phyloP scores from a whole-genome alignment of 2,888 invertebrate genomes.

The Malacosoma neustria region DNA sequence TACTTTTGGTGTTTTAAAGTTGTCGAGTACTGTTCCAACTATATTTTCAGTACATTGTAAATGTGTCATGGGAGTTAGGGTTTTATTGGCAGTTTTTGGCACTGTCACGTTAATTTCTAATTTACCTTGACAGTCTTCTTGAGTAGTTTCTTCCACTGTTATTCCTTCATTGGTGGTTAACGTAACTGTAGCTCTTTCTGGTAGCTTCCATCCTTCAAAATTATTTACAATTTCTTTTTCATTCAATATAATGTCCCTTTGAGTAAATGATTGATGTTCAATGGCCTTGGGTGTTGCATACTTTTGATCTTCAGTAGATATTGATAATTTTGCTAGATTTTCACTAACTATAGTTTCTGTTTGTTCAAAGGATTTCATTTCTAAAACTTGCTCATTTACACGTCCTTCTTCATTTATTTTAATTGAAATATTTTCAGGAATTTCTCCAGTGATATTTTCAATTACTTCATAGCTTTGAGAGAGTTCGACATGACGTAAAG shows the following conservation, averaged over 20 bases:
- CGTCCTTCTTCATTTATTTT: background rate
- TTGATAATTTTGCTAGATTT: conserved; percentile 23
- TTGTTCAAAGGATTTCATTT: conserved; percentile 19
- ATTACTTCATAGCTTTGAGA: conserved; percentile 53
- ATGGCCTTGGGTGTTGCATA: conserved; percentile 24
- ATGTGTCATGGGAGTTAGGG: conserved; percentile 42
- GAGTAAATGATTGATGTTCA: conserved; percentile 32
- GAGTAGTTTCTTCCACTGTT: conserved; percentile 45
- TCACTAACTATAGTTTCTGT: conserved; percentile 28
- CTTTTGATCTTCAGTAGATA: conserved; percentile 19
- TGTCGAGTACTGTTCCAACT: conserved; percentile 32
- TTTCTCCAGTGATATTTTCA: conserved; percentile 30
- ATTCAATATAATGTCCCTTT: conserved; percentile 34
- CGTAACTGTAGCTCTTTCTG: conserved; percentile 32
- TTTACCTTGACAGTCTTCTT: conserved; percentile 36
- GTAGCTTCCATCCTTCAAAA: conserved; percentile 19
- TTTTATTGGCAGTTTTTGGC: conserved; percentile 35
- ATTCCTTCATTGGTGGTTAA: conserved; percentile 40
- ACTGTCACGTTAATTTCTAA: conserved; percentile 29
- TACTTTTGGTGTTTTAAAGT: conserved; percentile 30
- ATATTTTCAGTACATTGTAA: conserved; percentile 53
- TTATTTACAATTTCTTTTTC: conserved; percentile 36
- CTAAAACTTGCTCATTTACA: conserved; percentile 12
- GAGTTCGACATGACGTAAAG: conserved; percentile 37
- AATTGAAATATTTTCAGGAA: conserved; percentile 7